These are phyloP conservation scores for Baccha elongata DNA, from an alignment of 2,888 invertebrate species.

Conservation along the genomic window DNA sequence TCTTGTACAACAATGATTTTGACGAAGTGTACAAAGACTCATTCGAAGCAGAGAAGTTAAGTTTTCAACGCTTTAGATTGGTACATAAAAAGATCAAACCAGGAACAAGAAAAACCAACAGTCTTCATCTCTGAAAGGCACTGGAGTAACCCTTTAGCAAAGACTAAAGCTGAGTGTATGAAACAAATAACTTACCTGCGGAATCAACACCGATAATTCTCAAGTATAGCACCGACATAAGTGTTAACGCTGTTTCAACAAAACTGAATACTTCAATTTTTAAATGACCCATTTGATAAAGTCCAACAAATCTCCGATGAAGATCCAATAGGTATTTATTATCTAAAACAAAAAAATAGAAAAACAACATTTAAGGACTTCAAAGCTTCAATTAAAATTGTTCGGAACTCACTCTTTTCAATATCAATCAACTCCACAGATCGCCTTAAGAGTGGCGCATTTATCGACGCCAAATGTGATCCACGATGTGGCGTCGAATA, in stretches of 20 bases:
- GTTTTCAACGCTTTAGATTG: no score
- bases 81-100: no score
- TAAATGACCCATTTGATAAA: slow-evolving; percentile 83
- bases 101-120: no score
- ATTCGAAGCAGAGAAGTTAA: no score
- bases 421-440: slow-evolving; percentile 91
- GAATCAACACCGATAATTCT: slow-evolving; percentile 90
- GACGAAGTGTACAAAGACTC: no score
- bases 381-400: no score
- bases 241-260: slow-evolving; percentile 90
- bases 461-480: slow-evolving; percentile 89
- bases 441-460: slow-evolving; percentile 88
- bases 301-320: slow-evolving; percentile 85
- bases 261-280: slow-evolving; percentile 87
- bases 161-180: no score
- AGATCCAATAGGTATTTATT: slow-evolving; percentile 87
- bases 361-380: background rate
- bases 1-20: no score
- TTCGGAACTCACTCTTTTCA: slow-evolving; percentile 86
- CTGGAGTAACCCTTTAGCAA: no score
- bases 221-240: slow-evolving; percentile 89
- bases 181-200: slow-evolving; percentile 88
- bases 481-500: slow-evolving; percentile 95
- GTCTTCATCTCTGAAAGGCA: no score
- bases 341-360: slow-evolving; percentile 83